A percentile compares a stretch with the other conserved stretches of the same genome.
Conservation (phyloP, 2,888 invertebrate species). For the Hetaerina titia region DNA sequence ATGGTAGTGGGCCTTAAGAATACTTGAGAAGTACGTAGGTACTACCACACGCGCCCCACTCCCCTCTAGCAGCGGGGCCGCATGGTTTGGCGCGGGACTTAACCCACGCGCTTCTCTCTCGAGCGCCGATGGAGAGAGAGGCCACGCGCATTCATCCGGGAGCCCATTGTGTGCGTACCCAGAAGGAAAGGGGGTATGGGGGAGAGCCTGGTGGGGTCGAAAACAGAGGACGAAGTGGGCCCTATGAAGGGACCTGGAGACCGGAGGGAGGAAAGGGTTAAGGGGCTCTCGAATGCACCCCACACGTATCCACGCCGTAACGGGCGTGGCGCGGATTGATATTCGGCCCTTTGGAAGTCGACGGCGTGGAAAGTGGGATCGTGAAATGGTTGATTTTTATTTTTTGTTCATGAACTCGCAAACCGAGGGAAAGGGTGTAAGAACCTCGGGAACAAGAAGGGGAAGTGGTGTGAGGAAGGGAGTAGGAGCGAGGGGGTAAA, state of each 20-base stretch:
- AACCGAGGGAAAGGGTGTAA: not conserved
- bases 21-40: not conserved
- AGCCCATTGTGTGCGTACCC: not conserved
- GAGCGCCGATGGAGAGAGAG: not conserved
- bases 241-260: too few species aligned
- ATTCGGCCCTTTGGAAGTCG: not conserved
- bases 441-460: not conserved
- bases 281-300: too few species aligned
- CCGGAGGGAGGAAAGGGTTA: too few species aligned
- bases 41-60: not conserved
- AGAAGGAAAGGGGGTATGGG: not conserved
- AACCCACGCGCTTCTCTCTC: not conserved
- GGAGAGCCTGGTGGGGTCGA: too few species aligned
- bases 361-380: not conserved
- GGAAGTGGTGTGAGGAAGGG: not conserved
- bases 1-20: not conserved
- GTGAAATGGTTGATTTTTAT: not conserved
- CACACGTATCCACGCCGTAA: not conserved
- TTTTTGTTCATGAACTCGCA: not conserved
- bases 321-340: not conserved
- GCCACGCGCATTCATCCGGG: not conserved
- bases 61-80: not conserved
- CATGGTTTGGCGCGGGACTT: not conserved
- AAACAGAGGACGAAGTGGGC: too few species aligned
- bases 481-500: not conserved